Evolutionary conservation across 1,140 invertebrate genomes (phyloP).

Genomic region (Panagrolaimus sp.): DNA sequence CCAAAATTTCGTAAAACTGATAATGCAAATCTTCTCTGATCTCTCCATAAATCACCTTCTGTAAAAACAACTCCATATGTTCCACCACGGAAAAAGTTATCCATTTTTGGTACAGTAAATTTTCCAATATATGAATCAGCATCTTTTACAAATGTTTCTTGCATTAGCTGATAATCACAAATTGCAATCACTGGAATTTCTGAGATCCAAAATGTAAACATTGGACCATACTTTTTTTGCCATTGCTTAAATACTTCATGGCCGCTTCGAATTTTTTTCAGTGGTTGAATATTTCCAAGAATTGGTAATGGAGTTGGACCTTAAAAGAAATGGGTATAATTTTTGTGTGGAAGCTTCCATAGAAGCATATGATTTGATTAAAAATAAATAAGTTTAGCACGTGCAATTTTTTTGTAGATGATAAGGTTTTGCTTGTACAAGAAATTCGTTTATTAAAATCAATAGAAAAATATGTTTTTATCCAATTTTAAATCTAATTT

Average conservation of each 20-base stretch:
- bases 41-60: conserved; percentile 4
- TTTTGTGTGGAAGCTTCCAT: too few relatives aligned
- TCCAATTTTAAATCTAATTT: too few relatives aligned
- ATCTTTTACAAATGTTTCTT: neutral
- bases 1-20: conserved; percentile 39
- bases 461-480: too few relatives aligned
- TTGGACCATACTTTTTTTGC: conserved; percentile 1
- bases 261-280: neutral
- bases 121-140: neutral
- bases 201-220: neutral
- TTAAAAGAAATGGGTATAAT: neutral
- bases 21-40: conserved; percentile 38
- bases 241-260: neutral
- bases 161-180: neutral
- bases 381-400: neutral
- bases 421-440: too few relatives aligned
- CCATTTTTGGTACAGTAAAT: neutral
- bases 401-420: too few relatives aligned
- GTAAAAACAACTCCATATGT: conserved; percentile 31
- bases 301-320: conserved; percentile 1
- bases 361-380: too few relatives aligned
- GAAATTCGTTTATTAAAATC: too few relatives aligned
- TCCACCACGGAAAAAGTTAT: neutral
- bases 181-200: neutral
- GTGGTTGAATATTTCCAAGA: neutral